These are phyloP conservation scores for Speoplatyrhinus poulsoni DNA, from an alignment of 2,113 vertebrate species.

Conservation along the genomic window DNA sequence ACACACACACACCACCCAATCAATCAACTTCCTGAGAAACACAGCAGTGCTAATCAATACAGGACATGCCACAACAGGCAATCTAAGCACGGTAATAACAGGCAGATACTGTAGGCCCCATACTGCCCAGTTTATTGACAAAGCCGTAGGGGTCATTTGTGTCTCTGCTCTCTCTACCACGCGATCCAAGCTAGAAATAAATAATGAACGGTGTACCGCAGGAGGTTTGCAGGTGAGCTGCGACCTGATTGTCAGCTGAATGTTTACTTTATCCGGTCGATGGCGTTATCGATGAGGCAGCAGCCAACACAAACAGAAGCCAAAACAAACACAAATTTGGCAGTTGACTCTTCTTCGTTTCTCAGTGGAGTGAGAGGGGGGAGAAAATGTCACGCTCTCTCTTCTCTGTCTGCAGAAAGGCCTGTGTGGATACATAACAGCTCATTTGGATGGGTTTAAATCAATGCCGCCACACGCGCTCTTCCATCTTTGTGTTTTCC, in stretches of 20 bases:
- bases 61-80: neutral
- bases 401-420: slow-evolving; percentile 10
- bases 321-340: slow-evolving; percentile 40
- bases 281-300: slow-evolving; percentile 12
- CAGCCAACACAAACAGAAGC: neutral
- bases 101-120: slow-evolving; percentile 22
- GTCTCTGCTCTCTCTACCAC: no score
- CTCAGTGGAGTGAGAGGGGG: slow-evolving; percentile 27
- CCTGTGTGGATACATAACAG: slow-evolving; percentile 19
- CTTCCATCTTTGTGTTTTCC: slow-evolving; percentile 8
- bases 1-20: slow-evolving; percentile 3
- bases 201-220: no score
- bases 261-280: no score
- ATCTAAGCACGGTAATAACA: no score
- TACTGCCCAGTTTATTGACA: slow-evolving; percentile 52
- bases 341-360: slow-evolving; percentile 15
- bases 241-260: no score
- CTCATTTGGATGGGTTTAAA: slow-evolving; percentile 31
- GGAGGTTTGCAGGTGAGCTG: no score
- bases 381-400: slow-evolving; percentile 4
- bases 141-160: slow-evolving; percentile 34
- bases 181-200: no score
- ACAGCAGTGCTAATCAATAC: no score
- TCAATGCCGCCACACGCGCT: slow-evolving; percentile 18
- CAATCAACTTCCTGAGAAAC: neutral